Conservation (phyloP, 2,888 invertebrate species). For the Aphidius colemani region DNA sequence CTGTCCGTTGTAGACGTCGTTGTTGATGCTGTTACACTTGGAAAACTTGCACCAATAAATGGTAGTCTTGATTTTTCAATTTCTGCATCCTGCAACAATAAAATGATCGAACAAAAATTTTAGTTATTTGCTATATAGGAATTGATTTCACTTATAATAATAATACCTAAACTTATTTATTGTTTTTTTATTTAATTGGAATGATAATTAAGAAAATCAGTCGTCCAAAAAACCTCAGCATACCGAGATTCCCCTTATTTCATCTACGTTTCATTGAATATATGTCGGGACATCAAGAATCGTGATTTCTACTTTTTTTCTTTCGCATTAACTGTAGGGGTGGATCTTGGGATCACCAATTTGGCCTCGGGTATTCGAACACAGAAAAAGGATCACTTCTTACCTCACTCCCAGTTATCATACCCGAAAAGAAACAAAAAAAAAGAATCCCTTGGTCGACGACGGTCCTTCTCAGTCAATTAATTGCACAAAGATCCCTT, state of each 20-base stretch:
- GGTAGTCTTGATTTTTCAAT: slow-evolving; percentile 54
- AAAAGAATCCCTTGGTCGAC: not conserved
- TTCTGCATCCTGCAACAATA: slow-evolving; percentile 54
- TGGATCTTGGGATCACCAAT: not conserved
- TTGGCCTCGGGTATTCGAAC: slow-evolving; percentile 5
- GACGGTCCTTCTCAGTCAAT: slow-evolving; percentile 23
- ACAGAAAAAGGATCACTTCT: slow-evolving; percentile 17
- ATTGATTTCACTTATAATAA: too few species aligned
- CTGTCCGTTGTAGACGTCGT: slow-evolving; percentile 50
- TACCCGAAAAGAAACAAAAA: not conserved
- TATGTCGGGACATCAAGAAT: too few species aligned
- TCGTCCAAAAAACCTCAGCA: slow-evolving; percentile 8
- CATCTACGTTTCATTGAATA: too few species aligned
- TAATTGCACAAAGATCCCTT: slow-evolving; percentile 25
- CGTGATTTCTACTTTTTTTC: too few species aligned
- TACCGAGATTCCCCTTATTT: not conserved
- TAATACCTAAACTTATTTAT: not conserved
- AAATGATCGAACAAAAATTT: slow-evolving; percentile 1
- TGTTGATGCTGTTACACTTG: slow-evolving; percentile 38
- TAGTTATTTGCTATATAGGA: not conserved
- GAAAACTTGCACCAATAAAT: slow-evolving; percentile 46
- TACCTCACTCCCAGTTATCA: slow-evolving; percentile 7
- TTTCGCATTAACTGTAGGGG: too few species aligned
- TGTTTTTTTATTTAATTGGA: slow-evolving; percentile 1
- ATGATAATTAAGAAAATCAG: slow-evolving; percentile 12